Conservation (phyloP, 2,888 invertebrate species). For the Agapostemon virescens region DNA sequence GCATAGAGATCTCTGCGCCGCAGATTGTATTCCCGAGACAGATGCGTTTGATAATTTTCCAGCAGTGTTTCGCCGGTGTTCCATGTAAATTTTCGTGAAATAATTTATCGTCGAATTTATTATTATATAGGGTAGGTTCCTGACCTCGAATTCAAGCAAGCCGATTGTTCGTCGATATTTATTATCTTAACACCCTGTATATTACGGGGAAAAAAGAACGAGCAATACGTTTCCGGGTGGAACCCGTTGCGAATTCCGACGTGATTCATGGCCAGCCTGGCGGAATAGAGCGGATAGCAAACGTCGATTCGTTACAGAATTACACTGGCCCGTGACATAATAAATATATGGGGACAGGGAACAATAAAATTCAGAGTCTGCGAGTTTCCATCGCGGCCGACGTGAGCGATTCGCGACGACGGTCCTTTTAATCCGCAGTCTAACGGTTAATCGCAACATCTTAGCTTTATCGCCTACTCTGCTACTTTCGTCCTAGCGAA, state of each 20-base stretch:
- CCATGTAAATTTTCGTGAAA: neutral
- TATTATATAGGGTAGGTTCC: neutral
- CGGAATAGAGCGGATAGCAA: constrained; percentile 20
- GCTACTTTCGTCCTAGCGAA: no score
- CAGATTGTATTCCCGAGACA: neutral
- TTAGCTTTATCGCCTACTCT: neutral
- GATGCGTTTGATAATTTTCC: neutral
- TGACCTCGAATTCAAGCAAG: neutral
- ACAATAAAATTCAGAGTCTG: constrained; percentile 15
- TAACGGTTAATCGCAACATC: constrained; percentile 28
- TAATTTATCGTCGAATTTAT: neutral
- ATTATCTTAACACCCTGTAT: constrained; percentile 16
- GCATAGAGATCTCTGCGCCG: neutral
- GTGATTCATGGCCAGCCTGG: constrained; percentile 17
- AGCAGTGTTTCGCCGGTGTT: neutral
- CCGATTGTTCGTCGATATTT: constrained; percentile 24
- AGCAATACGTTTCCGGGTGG: constrained; percentile 11
- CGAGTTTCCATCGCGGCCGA: neutral
- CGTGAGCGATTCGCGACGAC: constrained; percentile 4
- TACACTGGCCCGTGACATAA: constrained; percentile 18
- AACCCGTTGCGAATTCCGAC: constrained; percentile 15
- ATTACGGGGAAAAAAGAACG: constrained; percentile 1
- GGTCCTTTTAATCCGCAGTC: constrained; percentile 6
- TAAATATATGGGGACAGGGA: constrained; percentile 24
- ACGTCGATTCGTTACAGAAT: constrained; percentile 38